Percentiles rank a stretch among this genome's conserved stretches.
Conservation (phyloP, 2,797 vertebrate genomes). For the Hipposideros larvatus region DNA sequence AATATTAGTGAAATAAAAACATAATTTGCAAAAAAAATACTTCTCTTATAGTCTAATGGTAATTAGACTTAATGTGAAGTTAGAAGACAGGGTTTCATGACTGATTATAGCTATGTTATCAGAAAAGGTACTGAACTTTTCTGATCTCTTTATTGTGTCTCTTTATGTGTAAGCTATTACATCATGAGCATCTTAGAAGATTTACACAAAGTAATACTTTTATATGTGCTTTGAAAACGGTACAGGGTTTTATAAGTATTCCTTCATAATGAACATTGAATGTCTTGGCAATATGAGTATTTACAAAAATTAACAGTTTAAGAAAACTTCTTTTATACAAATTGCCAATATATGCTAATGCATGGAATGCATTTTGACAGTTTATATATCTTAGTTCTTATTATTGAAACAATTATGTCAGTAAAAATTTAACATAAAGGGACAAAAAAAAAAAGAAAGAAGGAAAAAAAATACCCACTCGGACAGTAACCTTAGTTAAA, state of each 20-base stretch:
- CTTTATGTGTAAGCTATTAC: neutral
- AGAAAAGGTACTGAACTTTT: neutral
- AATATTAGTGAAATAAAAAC: neutral
- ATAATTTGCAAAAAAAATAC: neutral
- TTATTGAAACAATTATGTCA: neutral
- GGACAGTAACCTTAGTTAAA: neutral
- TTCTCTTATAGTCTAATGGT: neutral
- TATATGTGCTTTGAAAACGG: neutral
- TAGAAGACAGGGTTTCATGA: neutral
- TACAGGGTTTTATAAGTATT: neutral
- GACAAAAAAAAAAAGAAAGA: neutral
- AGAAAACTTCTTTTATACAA: neutral
- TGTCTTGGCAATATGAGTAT: neutral
- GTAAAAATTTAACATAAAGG: neutral
- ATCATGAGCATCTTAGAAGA: neutral
- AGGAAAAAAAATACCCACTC: neutral
- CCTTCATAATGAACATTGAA: neutral
- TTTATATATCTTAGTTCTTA: neutral
- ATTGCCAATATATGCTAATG: neutral
- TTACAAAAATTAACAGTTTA: neutral
- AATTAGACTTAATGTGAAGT: neutral
- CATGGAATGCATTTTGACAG: neutral
- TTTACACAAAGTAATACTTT: neutral
- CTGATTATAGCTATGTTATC: neutral
- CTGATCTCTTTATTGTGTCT: neutral